A percentile compares a stretch with the other conserved stretches of the same genome.
Conservation (phyloP, 1,140 invertebrate genomes). For the Ditylenchus dipsaci region DNA sequence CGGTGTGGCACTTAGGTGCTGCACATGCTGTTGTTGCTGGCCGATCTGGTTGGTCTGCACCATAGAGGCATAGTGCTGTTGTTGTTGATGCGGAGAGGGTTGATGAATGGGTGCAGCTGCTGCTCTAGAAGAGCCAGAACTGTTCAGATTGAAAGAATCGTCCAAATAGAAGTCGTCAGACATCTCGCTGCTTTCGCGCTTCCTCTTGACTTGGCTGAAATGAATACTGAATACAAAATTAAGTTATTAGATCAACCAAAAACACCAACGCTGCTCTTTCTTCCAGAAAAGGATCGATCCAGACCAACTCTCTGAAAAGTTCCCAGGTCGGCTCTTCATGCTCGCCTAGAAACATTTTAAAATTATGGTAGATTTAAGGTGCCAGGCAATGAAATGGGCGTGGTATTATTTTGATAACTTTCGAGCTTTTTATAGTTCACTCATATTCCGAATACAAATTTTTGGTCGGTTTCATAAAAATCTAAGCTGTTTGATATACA, state of each 20-base stretch:
- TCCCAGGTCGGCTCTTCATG: slow-evolving; percentile 30
- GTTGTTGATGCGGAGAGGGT: slow-evolving; percentile 10
- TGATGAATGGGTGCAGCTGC: not conserved
- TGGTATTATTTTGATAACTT: too few species aligned
- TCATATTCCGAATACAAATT: too few species aligned
- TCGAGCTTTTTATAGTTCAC: too few species aligned
- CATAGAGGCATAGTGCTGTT: slow-evolving; percentile 14
- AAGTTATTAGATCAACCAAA: not conserved
- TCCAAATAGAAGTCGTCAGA: slow-evolving; percentile 24
- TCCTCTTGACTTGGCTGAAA: slow-evolving; percentile 30
- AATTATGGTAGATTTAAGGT: too few species aligned
- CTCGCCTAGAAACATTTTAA: not conserved
- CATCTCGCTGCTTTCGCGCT: slow-evolving; percentile 33
- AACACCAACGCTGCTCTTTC: slow-evolving; percentile 30
- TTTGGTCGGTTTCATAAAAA: too few species aligned
- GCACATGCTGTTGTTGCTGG: slow-evolving; percentile 1
- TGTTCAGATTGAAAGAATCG: slow-evolving; percentile 3
- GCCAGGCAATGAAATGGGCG: too few species aligned
- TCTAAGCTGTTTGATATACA: too few species aligned
- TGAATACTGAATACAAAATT: too few species aligned
- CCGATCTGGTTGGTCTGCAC: slow-evolving; percentile 3
- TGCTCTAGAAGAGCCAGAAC: not conserved
- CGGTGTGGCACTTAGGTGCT: not conserved
- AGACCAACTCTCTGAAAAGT: slow-evolving; percentile 29
- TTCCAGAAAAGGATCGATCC: slow-evolving; percentile 38